Base-by-base conservation (phyloP, 2,888 invertebrate genomes). In the Caradrina clavipalpis region DNA sequence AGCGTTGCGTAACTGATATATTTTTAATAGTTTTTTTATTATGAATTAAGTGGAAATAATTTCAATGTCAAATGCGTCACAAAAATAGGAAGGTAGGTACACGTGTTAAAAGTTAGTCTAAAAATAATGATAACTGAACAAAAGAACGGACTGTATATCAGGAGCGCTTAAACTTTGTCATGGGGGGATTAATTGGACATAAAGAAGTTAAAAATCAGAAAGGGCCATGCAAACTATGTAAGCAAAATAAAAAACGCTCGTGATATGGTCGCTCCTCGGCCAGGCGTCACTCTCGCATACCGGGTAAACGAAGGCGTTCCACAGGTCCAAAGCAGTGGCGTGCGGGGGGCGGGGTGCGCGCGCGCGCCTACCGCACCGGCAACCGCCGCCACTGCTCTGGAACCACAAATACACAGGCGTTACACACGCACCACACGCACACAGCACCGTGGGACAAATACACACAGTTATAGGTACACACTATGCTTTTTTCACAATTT, bases 331-430 rank as follows among this genome's bases (percentile, higher is more conserved):
- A 96, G 97, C 97, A 97, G 96, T 96, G 96, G 96, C 96, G 97
- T 97, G 97, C 97, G 97, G 97, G 95, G 97, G 97, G 96, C 96
- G 97, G 96, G 96, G 95, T 92, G 96, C 96, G 96, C 97, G 96
- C 93, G 96, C 95, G 94, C 96, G 95, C 92, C 95, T 93, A 89
- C 93, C 94, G 93, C 96, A 96, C 91, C 94, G 96, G 93, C 96
- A 96, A 91, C 95, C 96, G 95, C 96, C 96, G 96, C 96, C 96
- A 96, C 96, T 96, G 96, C 96, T 96, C 96, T 96, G 96, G 96
- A 96, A 96, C 96, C 95, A 96, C 94, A 95, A 95, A 95, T 90
- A 94, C 91, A 92, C 92, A 93, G 84, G 91, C 88, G 87, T 94
- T 94, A 94, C 94, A 94, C 90, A 90, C 88, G 82, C 89, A 89